Conservation (phyloP, 1,140 invertebrate species). For the Atta texana region DNA sequence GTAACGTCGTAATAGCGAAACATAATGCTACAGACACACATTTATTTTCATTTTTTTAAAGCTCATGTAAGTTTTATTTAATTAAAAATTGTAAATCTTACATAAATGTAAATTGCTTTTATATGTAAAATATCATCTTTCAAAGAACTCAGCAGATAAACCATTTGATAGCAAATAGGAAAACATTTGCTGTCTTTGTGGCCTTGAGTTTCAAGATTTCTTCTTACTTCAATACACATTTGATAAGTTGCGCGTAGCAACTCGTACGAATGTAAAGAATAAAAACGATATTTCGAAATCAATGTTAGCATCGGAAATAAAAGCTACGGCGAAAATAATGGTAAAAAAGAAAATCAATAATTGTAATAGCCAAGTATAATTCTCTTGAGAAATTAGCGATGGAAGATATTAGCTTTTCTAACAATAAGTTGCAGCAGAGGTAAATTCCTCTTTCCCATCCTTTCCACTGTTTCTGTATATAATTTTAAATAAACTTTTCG, state of each 20-base stretch:
- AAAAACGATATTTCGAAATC: background rate
- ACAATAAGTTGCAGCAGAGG: background rate
- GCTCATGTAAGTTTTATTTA: background rate
- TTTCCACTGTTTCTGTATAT: background rate
- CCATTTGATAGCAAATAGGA: background rate
- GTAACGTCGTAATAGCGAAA: background rate
- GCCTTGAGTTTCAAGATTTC: constrained; percentile 10
- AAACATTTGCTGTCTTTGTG: background rate
- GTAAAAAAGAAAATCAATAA: background rate
- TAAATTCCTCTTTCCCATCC: background rate
- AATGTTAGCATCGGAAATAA: background rate
- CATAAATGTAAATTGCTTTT: too few species aligned
- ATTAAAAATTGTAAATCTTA: too few species aligned
- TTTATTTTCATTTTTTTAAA: background rate
- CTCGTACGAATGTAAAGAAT: background rate
- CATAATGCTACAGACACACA: background rate
- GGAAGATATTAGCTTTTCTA: background rate
- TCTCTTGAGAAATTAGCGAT: background rate
- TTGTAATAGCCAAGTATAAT: background rate
- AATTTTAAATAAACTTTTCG: background rate
- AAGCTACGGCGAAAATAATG: background rate
- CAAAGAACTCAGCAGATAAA: background rate
- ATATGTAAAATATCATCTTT: background rate
- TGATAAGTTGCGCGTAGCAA: background rate
- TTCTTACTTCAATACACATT: background rate